phyloP scores from a whole-genome alignment of 2,888 invertebrate genomes.

The Argyresthia goedartella region DNA sequence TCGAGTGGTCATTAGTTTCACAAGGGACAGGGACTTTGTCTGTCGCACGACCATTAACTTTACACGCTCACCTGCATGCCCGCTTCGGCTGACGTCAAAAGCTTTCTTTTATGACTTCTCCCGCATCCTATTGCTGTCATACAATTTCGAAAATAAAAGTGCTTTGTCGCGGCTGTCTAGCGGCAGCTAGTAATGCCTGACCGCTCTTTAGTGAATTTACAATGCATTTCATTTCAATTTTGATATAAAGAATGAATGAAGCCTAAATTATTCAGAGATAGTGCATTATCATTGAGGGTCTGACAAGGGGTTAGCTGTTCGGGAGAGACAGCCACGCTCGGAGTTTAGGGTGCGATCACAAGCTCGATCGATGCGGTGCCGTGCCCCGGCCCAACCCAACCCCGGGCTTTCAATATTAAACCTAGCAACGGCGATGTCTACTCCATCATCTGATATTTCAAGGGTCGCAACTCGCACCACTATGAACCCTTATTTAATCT shows the following conservation, averaged over 20 bases:
- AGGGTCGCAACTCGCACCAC: neutral
- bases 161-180: no score
- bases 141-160: neutral
- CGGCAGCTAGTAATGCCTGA: no score
- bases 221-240: no score
- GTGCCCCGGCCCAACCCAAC: constrained; percentile 41
- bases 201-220: no score
- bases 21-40: constrained; percentile 33
- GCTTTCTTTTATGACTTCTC: constrained; percentile 7
- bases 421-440: no score
- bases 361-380: constrained; percentile 54
- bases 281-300: constrained; percentile 13
- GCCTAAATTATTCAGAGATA: neutral
- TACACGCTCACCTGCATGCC: constrained; percentile 34
- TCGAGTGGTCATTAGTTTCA: constrained; percentile 64
- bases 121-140: neutral
- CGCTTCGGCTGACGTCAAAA: constrained; percentile 21
- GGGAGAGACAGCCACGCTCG: constrained; percentile 32
- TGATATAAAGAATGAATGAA: neutral
- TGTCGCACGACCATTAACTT: constrained; percentile 52
- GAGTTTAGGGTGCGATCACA: constrained; percentile 58
- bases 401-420: no score
- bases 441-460: no score
- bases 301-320: constrained; percentile 30
- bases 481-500: neutral